Conservation (phyloP, 2,888 invertebrate genomes). For the Chalcis sispes region DNA sequence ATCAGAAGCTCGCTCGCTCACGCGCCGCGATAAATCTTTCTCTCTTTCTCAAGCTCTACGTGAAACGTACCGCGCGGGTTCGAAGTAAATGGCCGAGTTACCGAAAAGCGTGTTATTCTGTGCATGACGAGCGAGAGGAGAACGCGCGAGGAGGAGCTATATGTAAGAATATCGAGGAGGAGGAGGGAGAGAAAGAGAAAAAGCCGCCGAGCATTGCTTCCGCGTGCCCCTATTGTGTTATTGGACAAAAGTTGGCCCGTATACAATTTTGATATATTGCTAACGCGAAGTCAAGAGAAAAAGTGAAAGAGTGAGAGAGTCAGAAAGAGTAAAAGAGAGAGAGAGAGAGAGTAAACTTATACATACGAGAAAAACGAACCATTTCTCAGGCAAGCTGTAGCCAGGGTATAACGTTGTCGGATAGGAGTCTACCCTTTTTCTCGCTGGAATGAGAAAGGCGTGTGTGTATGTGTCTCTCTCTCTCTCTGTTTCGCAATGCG, state of each 20-base stretch:
- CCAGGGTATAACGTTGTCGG: too few relatives aligned
- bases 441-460: not conserved
- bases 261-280: not conserved
- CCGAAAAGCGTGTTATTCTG: not conserved
- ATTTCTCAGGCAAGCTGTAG: constrained; percentile 4
- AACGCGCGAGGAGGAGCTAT: not conserved
- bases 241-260: constrained; percentile 5
- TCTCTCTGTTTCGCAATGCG: too few relatives aligned
- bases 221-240: not conserved
- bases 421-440: too few relatives aligned
- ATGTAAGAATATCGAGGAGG: not conserved
- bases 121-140: not conserved
- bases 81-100: constrained; percentile 4
- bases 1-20: not conserved
- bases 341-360: too few relatives aligned
- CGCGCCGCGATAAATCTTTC: constrained; percentile 1
- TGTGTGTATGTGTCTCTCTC: too few relatives aligned
- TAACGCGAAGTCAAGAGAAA: not conserved
- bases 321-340: too few relatives aligned
- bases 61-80: not conserved
- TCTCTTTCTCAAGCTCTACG: too few relatives aligned
- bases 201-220: not conserved
- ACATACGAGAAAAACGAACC: too few relatives aligned
- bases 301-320: not conserved
- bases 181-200: not conserved